Percentiles rank a stretch among this genome's conserved stretches.
Evolutionary conservation across 2,113 vertebrate genomes (phyloP).

Genomic region (Pristiophorus japonicus): DNA sequence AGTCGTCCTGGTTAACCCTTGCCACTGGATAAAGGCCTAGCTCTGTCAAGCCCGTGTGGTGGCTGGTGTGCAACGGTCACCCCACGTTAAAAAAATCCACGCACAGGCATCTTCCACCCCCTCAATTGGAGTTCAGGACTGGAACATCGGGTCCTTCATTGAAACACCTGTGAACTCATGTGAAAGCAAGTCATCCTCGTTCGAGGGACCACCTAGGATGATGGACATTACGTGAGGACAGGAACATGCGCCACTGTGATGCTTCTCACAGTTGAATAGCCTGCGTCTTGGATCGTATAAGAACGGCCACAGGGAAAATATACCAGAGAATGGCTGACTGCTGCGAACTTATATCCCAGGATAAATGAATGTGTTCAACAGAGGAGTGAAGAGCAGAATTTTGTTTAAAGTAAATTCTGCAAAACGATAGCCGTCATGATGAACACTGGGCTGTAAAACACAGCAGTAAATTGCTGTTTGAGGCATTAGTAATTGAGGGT

Average conservation of each 20-base stretch:
- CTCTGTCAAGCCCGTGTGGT: too few relatives aligned
- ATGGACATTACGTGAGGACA: background rate
- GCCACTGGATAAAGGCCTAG: too few relatives aligned
- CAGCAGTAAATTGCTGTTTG: background rate
- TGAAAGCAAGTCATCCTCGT: too few relatives aligned
- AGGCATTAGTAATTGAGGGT: background rate
- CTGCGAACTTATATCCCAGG: background rate
- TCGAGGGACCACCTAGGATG: too few relatives aligned
- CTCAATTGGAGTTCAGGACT: too few relatives aligned
- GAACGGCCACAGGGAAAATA: background rate
- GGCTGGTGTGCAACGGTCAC: too few relatives aligned
- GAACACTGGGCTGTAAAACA: background rate
- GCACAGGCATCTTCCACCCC: too few relatives aligned
- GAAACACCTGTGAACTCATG: too few relatives aligned
- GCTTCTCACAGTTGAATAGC: background rate
- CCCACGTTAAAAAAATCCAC: too few relatives aligned
- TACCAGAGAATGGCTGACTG: background rate
- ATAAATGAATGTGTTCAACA: background rate
- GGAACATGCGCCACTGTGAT: background rate
- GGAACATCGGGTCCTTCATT: too few relatives aligned
- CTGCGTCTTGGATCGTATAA: background rate
- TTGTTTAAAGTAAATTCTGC: background rate
- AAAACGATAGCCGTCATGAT: background rate
- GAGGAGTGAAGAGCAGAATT: background rate
- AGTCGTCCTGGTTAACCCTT: too few relatives aligned